Evolutionary conservation across 2,797 vertebrate genomes (phyloP).

Genomic region (Peromyscus aztecus): DNA sequence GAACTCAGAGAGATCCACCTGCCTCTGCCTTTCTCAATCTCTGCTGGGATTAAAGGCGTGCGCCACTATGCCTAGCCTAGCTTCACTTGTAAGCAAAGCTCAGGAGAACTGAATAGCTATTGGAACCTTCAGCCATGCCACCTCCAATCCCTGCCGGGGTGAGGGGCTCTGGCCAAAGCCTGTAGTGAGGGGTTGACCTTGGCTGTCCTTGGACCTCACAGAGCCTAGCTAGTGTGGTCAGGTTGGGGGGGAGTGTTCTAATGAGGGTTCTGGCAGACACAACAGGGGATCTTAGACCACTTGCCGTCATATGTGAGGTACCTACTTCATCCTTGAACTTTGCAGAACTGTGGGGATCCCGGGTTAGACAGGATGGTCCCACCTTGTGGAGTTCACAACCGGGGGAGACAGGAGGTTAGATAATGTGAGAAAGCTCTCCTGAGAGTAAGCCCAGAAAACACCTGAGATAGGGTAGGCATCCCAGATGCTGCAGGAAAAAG

Average conservation of each 20-base stretch:
- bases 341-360: neutral
- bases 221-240: neutral
- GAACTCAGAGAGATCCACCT: neutral
- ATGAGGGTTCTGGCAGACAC: neutral
- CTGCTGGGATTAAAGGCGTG: neutral
- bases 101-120: neutral
- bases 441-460: neutral
- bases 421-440: neutral
- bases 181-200: neutral
- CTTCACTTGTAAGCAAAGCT: neutral
- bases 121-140: neutral
- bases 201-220: accelerated
- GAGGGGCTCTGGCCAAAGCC: neutral
- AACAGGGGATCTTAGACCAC: neutral
- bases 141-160: neutral
- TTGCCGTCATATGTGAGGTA: accelerated
- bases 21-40: neutral
- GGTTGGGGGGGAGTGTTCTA: neutral
- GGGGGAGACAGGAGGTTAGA: neutral
- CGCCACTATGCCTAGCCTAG: neutral
- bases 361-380: neutral
- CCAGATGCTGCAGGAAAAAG: neutral
- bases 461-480: neutral
- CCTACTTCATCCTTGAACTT: accelerated
- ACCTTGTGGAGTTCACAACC: neutral